Conservation (phyloP, 1,140 invertebrate genomes). For the Medauroidea extradentata region DNA sequence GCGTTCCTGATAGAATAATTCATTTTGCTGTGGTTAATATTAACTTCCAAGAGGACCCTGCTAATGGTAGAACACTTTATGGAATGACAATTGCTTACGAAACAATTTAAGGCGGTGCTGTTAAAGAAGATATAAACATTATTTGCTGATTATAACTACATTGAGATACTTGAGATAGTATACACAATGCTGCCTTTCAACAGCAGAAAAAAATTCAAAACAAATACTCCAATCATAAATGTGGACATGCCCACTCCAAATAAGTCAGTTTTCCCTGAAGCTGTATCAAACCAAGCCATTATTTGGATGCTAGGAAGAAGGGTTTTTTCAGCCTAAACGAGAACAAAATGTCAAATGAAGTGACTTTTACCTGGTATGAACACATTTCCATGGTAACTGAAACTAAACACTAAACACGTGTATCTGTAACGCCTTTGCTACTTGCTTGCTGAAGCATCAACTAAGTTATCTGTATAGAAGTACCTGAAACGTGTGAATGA, state of each 20-base stretch:
- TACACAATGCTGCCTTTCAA: too few relatives aligned
- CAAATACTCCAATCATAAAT: too few relatives aligned
- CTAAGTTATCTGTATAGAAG: neutral
- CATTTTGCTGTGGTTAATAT: conserved; percentile 6
- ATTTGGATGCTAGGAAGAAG: neutral
- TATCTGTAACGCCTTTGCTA: conserved; percentile 4
- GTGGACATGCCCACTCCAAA: neutral
- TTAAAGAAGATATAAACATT: too few relatives aligned
- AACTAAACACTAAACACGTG: neutral
- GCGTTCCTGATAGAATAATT: neutral
- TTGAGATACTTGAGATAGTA: too few relatives aligned
- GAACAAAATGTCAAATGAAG: neutral
- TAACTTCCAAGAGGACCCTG: neutral
- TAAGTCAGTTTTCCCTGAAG: neutral
- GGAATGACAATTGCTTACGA: conserved; percentile 3
- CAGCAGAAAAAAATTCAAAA: too few relatives aligned
- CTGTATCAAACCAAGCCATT: neutral
- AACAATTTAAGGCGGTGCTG: neutral
- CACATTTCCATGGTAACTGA: neutral
- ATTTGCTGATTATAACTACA: too few relatives aligned
- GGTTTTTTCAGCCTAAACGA: neutral
- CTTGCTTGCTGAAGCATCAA: neutral
- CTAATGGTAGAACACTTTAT: conserved; percentile 1
- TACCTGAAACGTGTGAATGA: conserved; percentile 1
- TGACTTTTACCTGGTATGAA: conserved; percentile 2